Base-by-base conservation (phyloP, 2,888 invertebrate species). In the Lysandra coridon region DNA sequence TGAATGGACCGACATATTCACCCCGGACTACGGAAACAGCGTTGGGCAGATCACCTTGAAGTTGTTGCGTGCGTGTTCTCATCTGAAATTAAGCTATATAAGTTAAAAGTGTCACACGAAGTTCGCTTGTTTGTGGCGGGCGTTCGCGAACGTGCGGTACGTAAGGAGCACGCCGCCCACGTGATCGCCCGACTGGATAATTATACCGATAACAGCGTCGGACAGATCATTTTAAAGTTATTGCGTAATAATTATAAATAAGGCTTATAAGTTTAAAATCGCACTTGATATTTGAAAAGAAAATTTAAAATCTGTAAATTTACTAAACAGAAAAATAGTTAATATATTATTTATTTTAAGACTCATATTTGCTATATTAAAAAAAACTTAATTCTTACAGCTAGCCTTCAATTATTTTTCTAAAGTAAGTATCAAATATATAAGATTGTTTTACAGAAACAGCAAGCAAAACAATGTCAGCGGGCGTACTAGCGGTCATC, bases 1-100 rank as follows among this genome's bases (percentile, higher is more conserved):
- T 79, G 98, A 98, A 91, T 98, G 98, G 98, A 90, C 92, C 78
- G 96, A 97, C 88, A 95, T 98, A 79, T 97, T 98, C 91, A 95
- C 96, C 80, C 95, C 96, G 78, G 96, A 96, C 83, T 91, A 97
- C 64, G 95, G 95, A 85, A 84, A 85, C 78, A 92, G 93, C 82
- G 84, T 97, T 23, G 87, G 95, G 74, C 89, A 92, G 74, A 84
- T 95, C 33, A 30, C 85, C 0, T 12, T 83, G 23, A 79, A 81
- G 4, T 81, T 89, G n/a, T 83, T 92, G 5, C 84, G 91, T 91
- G 60, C 84, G 86, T 81, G 17, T 14, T 74, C 10, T 44, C 1
- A 44, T 44, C 7, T 44, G 7, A 10, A 44, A 44, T 44, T 44
- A 44, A 2, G 44, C 44, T 44, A 40, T 23, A 44, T 44, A 44